Percentiles rank a stretch among this genome's conserved stretches.
phyloP scores from a whole-genome alignment of 2,888 invertebrate genomes.

The Platycheirus rosarum region DNA sequence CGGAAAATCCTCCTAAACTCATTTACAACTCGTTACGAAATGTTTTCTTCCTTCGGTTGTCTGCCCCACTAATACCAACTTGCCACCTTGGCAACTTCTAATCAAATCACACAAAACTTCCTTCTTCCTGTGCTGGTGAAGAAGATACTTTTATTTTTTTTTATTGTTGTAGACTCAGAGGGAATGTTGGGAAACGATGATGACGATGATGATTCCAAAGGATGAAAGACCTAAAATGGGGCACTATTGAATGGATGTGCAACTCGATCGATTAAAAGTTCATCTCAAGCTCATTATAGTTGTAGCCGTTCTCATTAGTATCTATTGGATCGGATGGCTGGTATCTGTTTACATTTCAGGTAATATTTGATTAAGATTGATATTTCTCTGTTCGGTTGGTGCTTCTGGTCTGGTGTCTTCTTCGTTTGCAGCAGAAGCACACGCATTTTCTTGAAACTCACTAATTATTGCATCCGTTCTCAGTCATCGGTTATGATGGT shows the following conservation, averaged over 20 bases:
- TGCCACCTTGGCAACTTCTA: constrained; percentile 5
- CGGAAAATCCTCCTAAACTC: constrained; percentile 43
- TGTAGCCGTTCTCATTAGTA: constrained; percentile 8
- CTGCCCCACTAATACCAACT: not conserved
- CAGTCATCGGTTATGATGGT: constrained; percentile 6
- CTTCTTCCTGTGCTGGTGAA: constrained; percentile 36
- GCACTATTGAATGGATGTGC: constrained; percentile 23
- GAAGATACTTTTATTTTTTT: constrained; percentile 18
- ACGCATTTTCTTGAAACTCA: constrained; percentile 5
- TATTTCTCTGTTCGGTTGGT: not conserved
- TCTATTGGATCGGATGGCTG: not conserved
- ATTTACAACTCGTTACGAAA: constrained; percentile 55
- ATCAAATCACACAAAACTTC: constrained; percentile 42
- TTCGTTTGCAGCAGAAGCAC: not conserved
- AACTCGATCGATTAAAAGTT: constrained; percentile 55
- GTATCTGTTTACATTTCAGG: constrained; percentile 44
- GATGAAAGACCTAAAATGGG: not conserved
- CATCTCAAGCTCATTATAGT: constrained; percentile 47
- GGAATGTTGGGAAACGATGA: not conserved
- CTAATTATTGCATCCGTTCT: constrained; percentile 61
- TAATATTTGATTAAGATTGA: constrained; percentile 52
- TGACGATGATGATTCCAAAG: not conserved
- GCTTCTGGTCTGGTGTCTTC: not conserved
- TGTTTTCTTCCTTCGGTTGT: not conserved
- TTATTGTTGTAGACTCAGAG: too few species aligned